Conservation (phyloP, 2,113 vertebrate species). For the Xiphophorus couchianus region DNA sequence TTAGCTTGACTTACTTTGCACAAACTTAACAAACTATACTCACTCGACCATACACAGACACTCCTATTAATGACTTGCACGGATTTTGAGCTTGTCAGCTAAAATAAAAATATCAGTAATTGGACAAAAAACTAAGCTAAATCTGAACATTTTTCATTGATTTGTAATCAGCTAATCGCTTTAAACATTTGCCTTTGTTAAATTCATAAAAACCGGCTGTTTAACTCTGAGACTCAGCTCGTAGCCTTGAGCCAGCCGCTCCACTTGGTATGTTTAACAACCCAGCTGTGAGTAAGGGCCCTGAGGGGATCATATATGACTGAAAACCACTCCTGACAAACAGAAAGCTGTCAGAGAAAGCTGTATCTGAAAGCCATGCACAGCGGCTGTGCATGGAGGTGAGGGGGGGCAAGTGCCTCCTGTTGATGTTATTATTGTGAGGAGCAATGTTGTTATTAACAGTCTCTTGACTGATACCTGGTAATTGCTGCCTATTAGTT, state of each 20-base stretch:
- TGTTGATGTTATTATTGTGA: conserved; percentile 47
- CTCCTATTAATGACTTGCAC: too few relatives aligned
- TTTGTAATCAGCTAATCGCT: not conserved
- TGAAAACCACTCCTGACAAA: conserved; percentile 40
- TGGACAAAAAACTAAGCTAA: not conserved
- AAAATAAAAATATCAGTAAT: not conserved
- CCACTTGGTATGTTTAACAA: conserved; percentile 25
- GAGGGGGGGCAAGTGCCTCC: not conserved
- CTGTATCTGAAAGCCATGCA: conserved; percentile 5
- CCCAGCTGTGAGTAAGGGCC: conserved; percentile 33
- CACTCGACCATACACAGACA: too few relatives aligned
- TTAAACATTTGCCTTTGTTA: conserved; percentile 1
- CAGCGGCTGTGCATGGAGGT: not conserved
- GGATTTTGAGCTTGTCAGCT: not conserved
- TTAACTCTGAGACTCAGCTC: not conserved
- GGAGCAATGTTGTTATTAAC: conserved; percentile 58
- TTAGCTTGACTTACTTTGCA: not conserved
- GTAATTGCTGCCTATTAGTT: conserved; percentile 74
- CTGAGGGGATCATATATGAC: conserved; percentile 19
- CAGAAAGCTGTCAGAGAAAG: conserved; percentile 35
- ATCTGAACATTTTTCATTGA: not conserved
- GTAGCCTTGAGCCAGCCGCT: conserved; percentile 24
- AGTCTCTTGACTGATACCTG: conserved; percentile 70
- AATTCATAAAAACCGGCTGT: not conserved
- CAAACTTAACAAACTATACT: not conserved